Percentiles rank a stretch among this genome's conserved stretches.
Conservation (phyloP, 64 coral and sea anemone species). For the Acropora tenuis region DNA sequence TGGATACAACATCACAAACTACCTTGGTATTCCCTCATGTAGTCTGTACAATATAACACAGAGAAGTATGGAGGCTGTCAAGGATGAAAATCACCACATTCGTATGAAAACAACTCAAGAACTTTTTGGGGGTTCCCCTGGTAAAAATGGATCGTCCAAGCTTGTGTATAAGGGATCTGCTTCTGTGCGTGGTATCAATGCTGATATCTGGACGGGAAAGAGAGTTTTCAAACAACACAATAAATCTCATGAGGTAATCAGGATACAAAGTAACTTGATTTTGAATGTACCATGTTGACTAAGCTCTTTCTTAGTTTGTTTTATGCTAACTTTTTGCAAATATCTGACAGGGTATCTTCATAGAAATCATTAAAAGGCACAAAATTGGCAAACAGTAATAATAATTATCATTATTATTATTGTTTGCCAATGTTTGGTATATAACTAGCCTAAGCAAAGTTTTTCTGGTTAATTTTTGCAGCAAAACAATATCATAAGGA, state of each 20-base stretch:
- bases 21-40: background rate
- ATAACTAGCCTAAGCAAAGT: too few relatives aligned
- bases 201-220: constrained; percentile 80
- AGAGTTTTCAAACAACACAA: background rate
- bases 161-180: constrained; percentile 67
- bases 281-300: too few relatives aligned
- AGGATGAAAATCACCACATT: constrained; percentile 59
- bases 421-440: too few relatives aligned
- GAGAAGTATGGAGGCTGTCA: background rate
- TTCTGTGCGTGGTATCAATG: constrained; percentile 71
- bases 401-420: too few relatives aligned
- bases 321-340: too few relatives aligned
- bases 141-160: constrained; percentile 17
- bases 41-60: background rate
- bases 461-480: too few relatives aligned
- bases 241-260: background rate
- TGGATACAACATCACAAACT: constrained; percentile 29
- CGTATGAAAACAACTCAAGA: constrained; percentile 75
- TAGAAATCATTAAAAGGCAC: too few relatives aligned
- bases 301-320: too few relatives aligned
- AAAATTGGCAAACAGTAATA: too few relatives aligned
- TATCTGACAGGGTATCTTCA: too few relatives aligned
- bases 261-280: too few relatives aligned
- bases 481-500: background rate
- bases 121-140: constrained; percentile 13